Percentiles rank a stretch among this genome's conserved stretches.
phyloP scores from a whole-genome alignment of 2,797 vertebrate species.

The Xiphophorus birchmanni region DNA sequence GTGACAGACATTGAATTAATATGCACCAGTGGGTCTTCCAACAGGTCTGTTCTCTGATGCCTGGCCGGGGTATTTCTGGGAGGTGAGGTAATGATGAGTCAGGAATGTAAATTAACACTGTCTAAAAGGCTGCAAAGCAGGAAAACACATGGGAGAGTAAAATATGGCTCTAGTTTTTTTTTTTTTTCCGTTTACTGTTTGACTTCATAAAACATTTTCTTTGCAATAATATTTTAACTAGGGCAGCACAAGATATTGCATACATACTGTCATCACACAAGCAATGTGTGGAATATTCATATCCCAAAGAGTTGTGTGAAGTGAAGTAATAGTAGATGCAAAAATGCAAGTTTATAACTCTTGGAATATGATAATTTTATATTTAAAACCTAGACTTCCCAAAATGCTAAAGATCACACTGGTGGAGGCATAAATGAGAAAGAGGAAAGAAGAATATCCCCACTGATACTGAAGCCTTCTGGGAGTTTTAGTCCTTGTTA shows the following conservation, averaged over 20 bases:
- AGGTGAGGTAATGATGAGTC: constrained; percentile 64
- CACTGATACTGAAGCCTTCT: neutral
- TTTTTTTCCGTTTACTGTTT: constrained; percentile 3
- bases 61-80: constrained; percentile 41
- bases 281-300: neutral
- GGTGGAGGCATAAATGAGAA: neutral
- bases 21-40: constrained; percentile 61
- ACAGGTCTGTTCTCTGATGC: constrained; percentile 48
- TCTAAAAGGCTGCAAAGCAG: constrained; percentile 19
- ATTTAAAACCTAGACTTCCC: neutral
- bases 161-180: constrained; percentile 18
- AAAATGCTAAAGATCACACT: neutral
- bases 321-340: neutral
- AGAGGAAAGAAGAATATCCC: neutral
- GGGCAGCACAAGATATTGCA: neutral
- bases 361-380: neutral
- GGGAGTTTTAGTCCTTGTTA: neutral
- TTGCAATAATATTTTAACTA: neutral
- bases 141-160: neutral
- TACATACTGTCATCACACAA: neutral
- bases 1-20: constrained; percentile 67
- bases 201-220: neutral
- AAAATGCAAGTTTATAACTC: neutral
- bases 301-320: neutral
- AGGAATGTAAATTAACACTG: constrained; percentile 48